Evolutionary conservation across 1,140 invertebrate genomes (phyloP), one percentile per base, ranked within the genome.

Genomic region (Cheumatopsyche charites): DNA sequence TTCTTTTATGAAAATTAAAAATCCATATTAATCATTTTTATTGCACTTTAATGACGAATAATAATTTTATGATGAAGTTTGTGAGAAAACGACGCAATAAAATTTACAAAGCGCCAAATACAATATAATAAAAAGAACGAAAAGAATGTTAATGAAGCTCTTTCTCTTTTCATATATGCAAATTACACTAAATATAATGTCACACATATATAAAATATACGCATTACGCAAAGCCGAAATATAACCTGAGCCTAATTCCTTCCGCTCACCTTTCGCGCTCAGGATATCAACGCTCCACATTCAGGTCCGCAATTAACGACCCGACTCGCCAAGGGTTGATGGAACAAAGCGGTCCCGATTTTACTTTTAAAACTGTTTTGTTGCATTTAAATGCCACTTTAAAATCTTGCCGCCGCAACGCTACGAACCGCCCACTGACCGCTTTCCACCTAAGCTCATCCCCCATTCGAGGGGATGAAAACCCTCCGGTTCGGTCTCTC

Each of bases 331-430:
- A 45, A 49, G 66, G 66, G 66, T 68, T 68, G 42, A 68, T 42
- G 41, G 43, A 52, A 68, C 66, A 68, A 68, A 68, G 66, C 7
- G 29, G 42, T 68, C 25, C 66, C 43, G 66, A 68, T 68, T 68
- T 68, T 68, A 68, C 66, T 55, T 68, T 68, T 68, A 55, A 68
- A 68, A 68, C 66, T 68, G 66, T 68, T 68, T 68, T 68, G 66
- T 68, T 68, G 66, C 66, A 68, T 68, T 68, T 68, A 68, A 68
- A 68, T 68, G 66, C 66, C 47, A 68, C 29, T 55, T 68, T 68
- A 68, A 68, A 68, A 55, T 68, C 66, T 42, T 68, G 23, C 66
- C 66, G 26, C 23, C 47, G 41, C 17, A 58, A 23, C 19, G 55
- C 55, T 6, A 9, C 9, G 29, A 9, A 3, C 29, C 29, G 29